Base-by-base conservation (phyloP, 2,113 vertebrate species). In the Neomonachus schauinslandi region DNA sequence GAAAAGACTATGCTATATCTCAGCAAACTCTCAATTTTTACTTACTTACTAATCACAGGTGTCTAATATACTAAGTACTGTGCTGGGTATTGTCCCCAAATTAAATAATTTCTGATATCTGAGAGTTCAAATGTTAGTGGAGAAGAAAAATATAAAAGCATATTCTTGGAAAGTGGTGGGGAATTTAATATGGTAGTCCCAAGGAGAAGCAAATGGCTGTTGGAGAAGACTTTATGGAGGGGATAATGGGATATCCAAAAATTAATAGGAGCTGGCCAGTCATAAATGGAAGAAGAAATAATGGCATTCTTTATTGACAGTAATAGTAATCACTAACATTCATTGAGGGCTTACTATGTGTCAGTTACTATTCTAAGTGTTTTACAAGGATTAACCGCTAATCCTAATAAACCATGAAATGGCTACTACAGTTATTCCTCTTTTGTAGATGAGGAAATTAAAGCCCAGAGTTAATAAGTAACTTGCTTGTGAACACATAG, bases 251-350 rank as follows among this genome's bases (percentile, higher is more conserved):
- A 71, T 59, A 46, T 22, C 49, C 22, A 72, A 82, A 11, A 84
- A 74, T 42, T 31, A 93, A 36, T 5, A 87, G 5, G 28, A 96
- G 21, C 53, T 92, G 83, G 11, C 71, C 26, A 14, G 8, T 26
- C 26, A 55, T 69, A 72, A 90, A 94, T 77, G 33, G 26, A 85
- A 89, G 49, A 89, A 96, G 39, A 55, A 86, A 61, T 72, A 80
- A 31, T 49, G n/a, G 5, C 22, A 39, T 77, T 49, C 19, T 89
- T 92, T 42, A n/a, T 2, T 51, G 31, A 51, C 39, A 91, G 14
- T 33, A 82, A 57, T 36, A 24, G 31, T 28, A 63, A 86, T 39
- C 61, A 69, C 53, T 74, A 83, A 36, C 33, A 51, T 57, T 77
- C 14, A 63, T 0, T 46, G 33, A 87, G 9, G 15, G 22, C 24